Evolutionary conservation across 1,140 invertebrate species (phyloP).

Genomic region (Zelostemma sp.): DNA sequence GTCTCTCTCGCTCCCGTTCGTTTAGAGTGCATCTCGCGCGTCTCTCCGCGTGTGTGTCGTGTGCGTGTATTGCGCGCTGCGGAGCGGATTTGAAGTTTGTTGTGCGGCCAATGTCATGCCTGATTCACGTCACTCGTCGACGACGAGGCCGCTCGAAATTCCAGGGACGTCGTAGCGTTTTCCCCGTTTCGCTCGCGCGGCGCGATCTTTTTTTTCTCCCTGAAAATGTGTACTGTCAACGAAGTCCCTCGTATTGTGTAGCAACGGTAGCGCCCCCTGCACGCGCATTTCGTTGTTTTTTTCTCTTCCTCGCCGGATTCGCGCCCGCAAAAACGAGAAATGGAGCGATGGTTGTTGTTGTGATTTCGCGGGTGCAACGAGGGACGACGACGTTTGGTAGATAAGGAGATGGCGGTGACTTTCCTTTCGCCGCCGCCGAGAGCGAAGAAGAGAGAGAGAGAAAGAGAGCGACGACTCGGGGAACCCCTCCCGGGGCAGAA

Average conservation of each 20-base stretch:
- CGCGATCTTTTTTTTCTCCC: neutral
- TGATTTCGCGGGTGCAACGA: conserved; percentile 4
- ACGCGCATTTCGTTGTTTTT: conserved; percentile 6
- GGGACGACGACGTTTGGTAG: too few relatives aligned
- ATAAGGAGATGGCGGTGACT: conserved; percentile 6
- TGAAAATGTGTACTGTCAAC: neutral
- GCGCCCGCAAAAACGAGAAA: too few relatives aligned
- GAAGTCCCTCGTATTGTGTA: neutral
- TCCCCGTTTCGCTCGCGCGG: neutral
- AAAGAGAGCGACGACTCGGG: conserved; percentile 14
- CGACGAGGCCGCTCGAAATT: neutral
- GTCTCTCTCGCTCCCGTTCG: conserved; percentile 1
- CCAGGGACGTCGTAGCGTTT: neutral
- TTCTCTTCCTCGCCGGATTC: conserved; percentile 7
- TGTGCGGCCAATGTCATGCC: conserved; percentile 54
- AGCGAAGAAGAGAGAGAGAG: conserved; percentile 5
- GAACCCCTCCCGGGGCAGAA: conserved; percentile 43
- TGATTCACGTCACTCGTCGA: conserved; percentile 48
- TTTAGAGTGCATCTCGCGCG: neutral
- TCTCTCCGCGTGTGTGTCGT: neutral
- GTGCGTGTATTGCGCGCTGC: conserved; percentile 14
- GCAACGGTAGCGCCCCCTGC: too few relatives aligned
- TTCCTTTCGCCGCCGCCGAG: conserved; percentile 2
- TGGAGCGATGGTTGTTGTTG: conserved; percentile 11
- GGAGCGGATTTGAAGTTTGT: conserved; percentile 54